These are phyloP conservation scores for Spodoptera exigua DNA, from an alignment of 2,888 invertebrate species.

Conservation along the genomic window DNA sequence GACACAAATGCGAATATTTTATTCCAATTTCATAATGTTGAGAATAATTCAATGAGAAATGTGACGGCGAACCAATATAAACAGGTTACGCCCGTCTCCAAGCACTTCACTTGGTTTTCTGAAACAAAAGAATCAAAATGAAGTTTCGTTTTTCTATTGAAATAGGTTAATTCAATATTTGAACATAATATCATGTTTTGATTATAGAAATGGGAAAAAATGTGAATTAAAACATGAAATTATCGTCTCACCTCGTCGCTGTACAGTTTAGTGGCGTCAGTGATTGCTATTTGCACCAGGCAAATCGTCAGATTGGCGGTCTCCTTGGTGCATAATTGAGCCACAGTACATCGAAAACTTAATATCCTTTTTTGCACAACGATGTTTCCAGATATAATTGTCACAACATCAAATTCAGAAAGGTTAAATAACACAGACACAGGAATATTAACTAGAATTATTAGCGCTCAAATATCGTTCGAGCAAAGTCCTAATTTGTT, in stretches of 20 bases:
- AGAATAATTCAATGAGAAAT: constrained; percentile 61
- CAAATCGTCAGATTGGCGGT: constrained; percentile 69
- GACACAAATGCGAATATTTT: constrained; percentile 55
- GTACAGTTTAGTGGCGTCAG: constrained; percentile 64
- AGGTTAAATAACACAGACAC: constrained; percentile 64
- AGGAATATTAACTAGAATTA: constrained; percentile 70
- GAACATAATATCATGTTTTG: constrained; percentile 60
- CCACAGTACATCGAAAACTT: constrained; percentile 79
- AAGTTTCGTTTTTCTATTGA: constrained; percentile 78
- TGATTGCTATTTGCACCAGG: constrained; percentile 69
- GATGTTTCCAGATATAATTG: constrained; percentile 53
- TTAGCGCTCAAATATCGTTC: constrained; percentile 70
- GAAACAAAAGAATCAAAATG: constrained; percentile 87
- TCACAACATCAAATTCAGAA: constrained; percentile 59
- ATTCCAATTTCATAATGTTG: constrained; percentile 53
- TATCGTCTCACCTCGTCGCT: constrained; percentile 66
- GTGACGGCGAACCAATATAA: constrained; percentile 59
- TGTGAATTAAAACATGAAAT: constrained; percentile 71
- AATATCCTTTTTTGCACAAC: constrained; percentile 78
- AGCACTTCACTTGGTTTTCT: constrained; percentile 66
- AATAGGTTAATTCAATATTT: constrained; percentile 81
- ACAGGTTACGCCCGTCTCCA: constrained; percentile 62
- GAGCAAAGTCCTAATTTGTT: constrained; percentile 82
- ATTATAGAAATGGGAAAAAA: constrained; percentile 48
- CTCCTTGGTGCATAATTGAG: constrained; percentile 65